Conservation (phyloP, 1,140 invertebrate species). For the Littorina saxatilis region DNA sequence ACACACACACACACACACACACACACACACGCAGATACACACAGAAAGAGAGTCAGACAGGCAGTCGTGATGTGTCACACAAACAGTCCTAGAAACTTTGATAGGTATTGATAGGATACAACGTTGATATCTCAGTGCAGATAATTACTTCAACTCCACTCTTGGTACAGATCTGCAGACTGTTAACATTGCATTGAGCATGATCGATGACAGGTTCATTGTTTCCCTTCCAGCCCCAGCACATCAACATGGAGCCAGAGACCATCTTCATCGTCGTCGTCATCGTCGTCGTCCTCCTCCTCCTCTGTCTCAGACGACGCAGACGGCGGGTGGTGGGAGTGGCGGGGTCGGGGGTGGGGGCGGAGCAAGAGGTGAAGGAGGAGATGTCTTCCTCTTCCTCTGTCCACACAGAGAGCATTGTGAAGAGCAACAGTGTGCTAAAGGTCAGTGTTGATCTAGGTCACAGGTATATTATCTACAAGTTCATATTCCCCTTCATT, state of each 20-base stretch:
- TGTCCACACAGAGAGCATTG: not conserved
- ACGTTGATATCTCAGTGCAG: not conserved
- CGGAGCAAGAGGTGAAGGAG: slow-evolving; percentile 23
- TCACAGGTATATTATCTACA: too few species aligned
- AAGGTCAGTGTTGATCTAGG: not conserved
- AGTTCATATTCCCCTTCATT: too few species aligned
- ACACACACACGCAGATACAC: too few species aligned
- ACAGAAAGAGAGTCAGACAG: not conserved
- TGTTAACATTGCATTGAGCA: not conserved
- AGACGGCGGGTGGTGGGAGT: not conserved
- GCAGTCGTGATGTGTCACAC: not conserved
- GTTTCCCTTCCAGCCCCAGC: not conserved
- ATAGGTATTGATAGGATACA: not conserved
- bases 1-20: not conserved
- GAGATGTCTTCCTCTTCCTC: slow-evolving; percentile 15
- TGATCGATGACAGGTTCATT: not conserved
- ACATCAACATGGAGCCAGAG: slow-evolving; percentile 11
- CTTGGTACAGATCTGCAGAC: not conserved
- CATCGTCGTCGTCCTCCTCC: not conserved
- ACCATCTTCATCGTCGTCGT: not conserved
- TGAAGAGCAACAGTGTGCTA: not conserved
- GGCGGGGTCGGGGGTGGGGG: not conserved
- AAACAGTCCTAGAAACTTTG: not conserved
- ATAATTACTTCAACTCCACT: not conserved
- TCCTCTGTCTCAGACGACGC: not conserved